Evolutionary conservation across 2,113 vertebrate genomes (phyloP).

Genomic region (Butorides virescens): DNA sequence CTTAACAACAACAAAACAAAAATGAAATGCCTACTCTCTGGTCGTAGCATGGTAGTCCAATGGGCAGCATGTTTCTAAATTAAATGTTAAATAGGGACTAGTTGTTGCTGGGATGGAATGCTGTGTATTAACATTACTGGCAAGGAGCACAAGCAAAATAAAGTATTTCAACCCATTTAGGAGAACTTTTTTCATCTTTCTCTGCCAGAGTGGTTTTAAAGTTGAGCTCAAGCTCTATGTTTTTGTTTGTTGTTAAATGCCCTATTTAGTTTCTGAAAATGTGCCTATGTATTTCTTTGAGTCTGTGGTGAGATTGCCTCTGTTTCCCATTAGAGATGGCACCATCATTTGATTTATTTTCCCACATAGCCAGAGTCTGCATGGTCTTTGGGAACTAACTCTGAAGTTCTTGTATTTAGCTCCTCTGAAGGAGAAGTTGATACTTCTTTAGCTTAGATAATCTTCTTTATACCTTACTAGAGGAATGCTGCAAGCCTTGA

Average conservation of each 20-base stretch:
- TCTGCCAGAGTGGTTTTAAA: conserved; percentile 26
- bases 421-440: background rate
- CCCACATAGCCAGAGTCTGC: conserved; percentile 26
- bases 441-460: conserved; percentile 1
- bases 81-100: background rate
- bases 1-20: background rate
- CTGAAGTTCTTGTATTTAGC: conserved; percentile 32
- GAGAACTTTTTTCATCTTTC: conserved; percentile 24
- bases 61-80: background rate
- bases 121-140: background rate
- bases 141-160: background rate
- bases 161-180: background rate
- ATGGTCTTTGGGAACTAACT: conserved; percentile 1
- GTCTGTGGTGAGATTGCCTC: conserved; percentile 42
- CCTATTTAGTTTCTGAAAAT: conserved; percentile 47
- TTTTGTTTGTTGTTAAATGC: conserved; percentile 65
- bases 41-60: background rate
- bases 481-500: background rate
- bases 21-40: background rate
- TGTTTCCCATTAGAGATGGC: conserved; percentile 69
- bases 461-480: background rate
- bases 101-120: background rate
- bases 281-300: background rate
- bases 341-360: conserved; percentile 57
- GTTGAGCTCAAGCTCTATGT: background rate